Conservation (phyloP, 1,140 invertebrate genomes). For the Drosophila mojavensis region DNA sequence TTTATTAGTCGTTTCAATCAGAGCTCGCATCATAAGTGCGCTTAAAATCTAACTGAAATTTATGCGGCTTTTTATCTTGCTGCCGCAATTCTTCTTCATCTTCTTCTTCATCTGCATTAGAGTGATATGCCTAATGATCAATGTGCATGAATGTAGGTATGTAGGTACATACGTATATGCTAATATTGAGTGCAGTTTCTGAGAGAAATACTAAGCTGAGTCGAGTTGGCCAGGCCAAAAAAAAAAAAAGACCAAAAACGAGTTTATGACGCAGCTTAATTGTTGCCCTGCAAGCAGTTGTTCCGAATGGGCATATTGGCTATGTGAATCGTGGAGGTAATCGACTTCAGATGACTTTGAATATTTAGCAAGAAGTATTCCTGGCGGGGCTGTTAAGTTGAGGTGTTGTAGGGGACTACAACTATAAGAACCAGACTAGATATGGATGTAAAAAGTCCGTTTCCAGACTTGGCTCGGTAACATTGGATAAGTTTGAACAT, state of each 20-base stretch:
- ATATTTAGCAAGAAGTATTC: neutral
- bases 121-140: neutral
- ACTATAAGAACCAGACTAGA: no score
- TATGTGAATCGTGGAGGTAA: neutral
- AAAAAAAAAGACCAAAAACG: slow-evolving; percentile 24
- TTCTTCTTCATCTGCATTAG: neutral
- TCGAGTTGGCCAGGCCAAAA: slow-evolving; percentile 1
- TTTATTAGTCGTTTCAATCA: slow-evolving; percentile 32
- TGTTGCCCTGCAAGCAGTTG: neutral
- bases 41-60: slow-evolving; percentile 60
- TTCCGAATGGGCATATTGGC: neutral
- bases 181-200: slow-evolving; percentile 62
- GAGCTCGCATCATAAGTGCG: slow-evolving; percentile 48
- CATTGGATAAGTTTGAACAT: no score
- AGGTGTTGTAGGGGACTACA: no score
- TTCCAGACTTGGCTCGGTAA: no score
- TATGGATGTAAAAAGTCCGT: no score
- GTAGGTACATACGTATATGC: slow-evolving; percentile 52
- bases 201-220: slow-evolving; percentile 50
- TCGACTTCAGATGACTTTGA: neutral
- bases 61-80: slow-evolving; percentile 62
- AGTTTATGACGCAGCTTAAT: slow-evolving; percentile 60
- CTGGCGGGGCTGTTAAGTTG: no score
- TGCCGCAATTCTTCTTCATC: slow-evolving; percentile 10
- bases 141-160: neutral